These are phyloP conservation scores for Danio albolineatus DNA, from an alignment of 2,797 vertebrate species.

Conservation along the genomic window DNA sequence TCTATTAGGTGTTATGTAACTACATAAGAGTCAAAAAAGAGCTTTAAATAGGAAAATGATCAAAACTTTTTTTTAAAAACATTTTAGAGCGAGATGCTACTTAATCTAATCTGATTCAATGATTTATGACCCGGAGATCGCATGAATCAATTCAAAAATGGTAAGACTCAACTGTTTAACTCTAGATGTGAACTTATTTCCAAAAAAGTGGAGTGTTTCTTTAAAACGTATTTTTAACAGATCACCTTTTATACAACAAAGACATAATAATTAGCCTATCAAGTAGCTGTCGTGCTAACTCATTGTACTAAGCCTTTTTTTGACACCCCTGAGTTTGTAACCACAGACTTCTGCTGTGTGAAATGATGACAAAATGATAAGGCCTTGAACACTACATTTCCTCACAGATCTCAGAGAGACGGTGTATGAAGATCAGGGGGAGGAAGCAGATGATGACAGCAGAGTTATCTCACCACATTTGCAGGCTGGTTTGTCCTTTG, in stretches of 20 bases:
- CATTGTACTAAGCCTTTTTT: not conserved
- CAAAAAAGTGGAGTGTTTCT: too few species aligned
- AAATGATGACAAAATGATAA: not conserved
- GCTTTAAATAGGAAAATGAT: too few species aligned
- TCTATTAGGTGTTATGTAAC: too few species aligned
- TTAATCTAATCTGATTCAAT: too few species aligned
- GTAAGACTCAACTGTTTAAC: too few species aligned
- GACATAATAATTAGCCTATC: not conserved
- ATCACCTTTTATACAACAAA: not conserved
- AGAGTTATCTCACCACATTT: conserved; percentile 29
- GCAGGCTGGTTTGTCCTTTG: conserved; percentile 56
- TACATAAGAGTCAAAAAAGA: too few species aligned
- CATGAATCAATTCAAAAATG: too few species aligned
- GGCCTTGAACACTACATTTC: not conserved
- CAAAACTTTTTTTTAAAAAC: too few species aligned
- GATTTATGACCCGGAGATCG: too few species aligned
- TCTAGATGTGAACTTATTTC: too few species aligned
- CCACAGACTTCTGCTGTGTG: not conserved
- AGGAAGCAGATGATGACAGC: conserved; percentile 36
- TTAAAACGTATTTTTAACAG: too few species aligned
- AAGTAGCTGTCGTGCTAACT: not conserved
- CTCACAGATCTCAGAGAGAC: conserved; percentile 65
- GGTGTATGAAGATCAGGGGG: not conserved
- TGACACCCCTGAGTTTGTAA: not conserved
- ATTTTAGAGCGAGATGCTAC: too few species aligned